Conservation (phyloP, 2,888 invertebrate species). For the Quadriops clusia region DNA sequence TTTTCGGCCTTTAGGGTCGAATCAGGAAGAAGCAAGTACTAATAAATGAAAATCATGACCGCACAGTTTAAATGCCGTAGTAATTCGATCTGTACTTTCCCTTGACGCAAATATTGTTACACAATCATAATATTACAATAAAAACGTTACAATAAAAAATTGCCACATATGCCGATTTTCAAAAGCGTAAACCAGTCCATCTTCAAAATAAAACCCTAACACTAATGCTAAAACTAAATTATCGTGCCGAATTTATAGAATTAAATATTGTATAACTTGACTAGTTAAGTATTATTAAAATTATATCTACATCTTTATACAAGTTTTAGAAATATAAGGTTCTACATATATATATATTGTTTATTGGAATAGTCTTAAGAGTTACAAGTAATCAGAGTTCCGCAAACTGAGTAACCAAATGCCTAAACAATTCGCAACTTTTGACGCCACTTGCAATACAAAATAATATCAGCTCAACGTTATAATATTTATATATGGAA, state of each 20-base stretch:
- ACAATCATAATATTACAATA: too few species aligned
- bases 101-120: too few species aligned
- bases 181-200: too few species aligned
- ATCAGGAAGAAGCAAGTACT: constrained; percentile 32
- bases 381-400: constrained; percentile 14
- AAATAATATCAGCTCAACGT: constrained; percentile 9
- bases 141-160: too few species aligned
- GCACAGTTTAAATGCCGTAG: too few species aligned
- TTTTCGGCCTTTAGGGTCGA: constrained; percentile 22
- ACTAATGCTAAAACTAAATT: too few species aligned
- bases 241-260: constrained; percentile 19
- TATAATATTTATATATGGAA: constrained; percentile 6
- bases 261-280: constrained; percentile 18
- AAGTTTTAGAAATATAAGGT: constrained; percentile 22
- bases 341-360: constrained; percentile 20
- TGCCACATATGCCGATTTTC: too few species aligned
- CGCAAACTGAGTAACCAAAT: constrained; percentile 2
- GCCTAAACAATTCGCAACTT: constrained; percentile 7
- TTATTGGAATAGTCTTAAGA: constrained; percentile 21
- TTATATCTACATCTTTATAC: constrained; percentile 26
- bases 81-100: too few species aligned
- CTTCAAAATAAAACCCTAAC: too few species aligned
- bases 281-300: constrained; percentile 20
- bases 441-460: constrained; percentile 4
- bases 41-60: too few species aligned